These are phyloP conservation scores for Drosophila sulfurigaster DNA, from an alignment of 1,140 invertebrate species.

Conservation along the genomic window DNA sequence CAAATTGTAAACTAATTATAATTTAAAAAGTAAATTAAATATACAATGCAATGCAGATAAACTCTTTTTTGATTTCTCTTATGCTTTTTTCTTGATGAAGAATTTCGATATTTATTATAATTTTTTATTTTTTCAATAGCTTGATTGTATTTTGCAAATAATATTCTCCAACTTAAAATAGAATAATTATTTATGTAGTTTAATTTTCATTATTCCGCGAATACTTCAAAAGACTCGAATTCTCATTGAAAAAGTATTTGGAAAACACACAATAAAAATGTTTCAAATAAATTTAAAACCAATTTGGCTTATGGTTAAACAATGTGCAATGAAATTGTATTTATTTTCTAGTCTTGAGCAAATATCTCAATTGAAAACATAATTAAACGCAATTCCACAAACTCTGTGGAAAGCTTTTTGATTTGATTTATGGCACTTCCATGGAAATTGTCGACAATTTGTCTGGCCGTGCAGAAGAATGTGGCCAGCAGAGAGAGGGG, in stretches of 20 bases:
- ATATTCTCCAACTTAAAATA: no score
- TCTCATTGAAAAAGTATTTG: not conserved
- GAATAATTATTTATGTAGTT: no score
- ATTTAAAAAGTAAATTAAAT: no score
- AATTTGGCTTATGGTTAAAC: conserved; percentile 1
- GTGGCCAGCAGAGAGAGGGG: not conserved
- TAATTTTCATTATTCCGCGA: no score
- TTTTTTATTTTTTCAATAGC: no score
- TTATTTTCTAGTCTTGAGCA: conserved; percentile 37
- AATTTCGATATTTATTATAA: no score
- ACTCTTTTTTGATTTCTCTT: no score
- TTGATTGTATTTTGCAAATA: no score
- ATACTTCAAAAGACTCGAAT: no score
- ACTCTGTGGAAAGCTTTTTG: conserved; percentile 58
- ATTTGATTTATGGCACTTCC: conserved; percentile 83
- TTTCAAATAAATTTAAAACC: not conserved
- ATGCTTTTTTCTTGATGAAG: no score
- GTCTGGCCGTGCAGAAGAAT: conserved; percentile 67
- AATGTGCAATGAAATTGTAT: conserved; percentile 15
- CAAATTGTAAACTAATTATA: no score
- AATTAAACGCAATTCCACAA: conserved; percentile 69
- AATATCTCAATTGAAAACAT: conserved; percentile 48
- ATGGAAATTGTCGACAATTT: conserved; percentile 83
- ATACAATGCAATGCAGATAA: no score
- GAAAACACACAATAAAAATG: not conserved